Conservation (phyloP, 1,140 invertebrate genomes). For the Meteorus sp. region DNA sequence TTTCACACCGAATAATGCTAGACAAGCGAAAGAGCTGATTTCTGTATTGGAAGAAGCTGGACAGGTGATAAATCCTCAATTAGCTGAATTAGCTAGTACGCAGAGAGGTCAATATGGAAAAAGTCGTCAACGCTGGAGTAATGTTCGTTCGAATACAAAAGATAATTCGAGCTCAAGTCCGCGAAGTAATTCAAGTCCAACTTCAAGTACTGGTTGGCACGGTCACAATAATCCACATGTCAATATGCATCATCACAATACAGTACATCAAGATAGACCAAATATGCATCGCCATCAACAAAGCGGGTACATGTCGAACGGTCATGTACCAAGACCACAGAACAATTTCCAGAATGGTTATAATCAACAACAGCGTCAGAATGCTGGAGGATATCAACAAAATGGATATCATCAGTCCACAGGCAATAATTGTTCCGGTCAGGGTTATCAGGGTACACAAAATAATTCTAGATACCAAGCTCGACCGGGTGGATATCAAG, state of each 20-base stretch:
- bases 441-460: conserved; percentile 41
- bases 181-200: conserved; percentile 50
- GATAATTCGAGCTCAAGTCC: conserved; percentile 40
- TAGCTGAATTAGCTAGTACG: conserved; percentile 66
- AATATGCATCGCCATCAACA: conserved; percentile 45
- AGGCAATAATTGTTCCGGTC: conserved; percentile 43
- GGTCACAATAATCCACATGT: conserved; percentile 32
- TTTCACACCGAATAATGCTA: conserved; percentile 88
- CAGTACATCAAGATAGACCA: conserved; percentile 23
- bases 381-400: conserved; percentile 30
- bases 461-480: conserved; percentile 42
- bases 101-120: conserved; percentile 55
- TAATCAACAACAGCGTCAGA: conserved; percentile 42
- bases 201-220: conserved; percentile 42
- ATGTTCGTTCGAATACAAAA: conserved; percentile 48
- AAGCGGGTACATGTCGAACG: conserved; percentile 41
- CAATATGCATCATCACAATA: conserved; percentile 32
- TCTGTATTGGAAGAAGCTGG: conserved; percentile 90
- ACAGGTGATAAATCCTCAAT: conserved; percentile 78
- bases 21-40: conserved; percentile 88
- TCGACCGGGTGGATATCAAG: conserved; percentile 33
- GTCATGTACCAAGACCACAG: neutral
- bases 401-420: conserved; percentile 38
- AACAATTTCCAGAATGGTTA: conserved; percentile 47
- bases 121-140: conserved; percentile 60